Conservation (phyloP, 53 echinoderm and acorn worm species). For the Stichopus horrens region DNA sequence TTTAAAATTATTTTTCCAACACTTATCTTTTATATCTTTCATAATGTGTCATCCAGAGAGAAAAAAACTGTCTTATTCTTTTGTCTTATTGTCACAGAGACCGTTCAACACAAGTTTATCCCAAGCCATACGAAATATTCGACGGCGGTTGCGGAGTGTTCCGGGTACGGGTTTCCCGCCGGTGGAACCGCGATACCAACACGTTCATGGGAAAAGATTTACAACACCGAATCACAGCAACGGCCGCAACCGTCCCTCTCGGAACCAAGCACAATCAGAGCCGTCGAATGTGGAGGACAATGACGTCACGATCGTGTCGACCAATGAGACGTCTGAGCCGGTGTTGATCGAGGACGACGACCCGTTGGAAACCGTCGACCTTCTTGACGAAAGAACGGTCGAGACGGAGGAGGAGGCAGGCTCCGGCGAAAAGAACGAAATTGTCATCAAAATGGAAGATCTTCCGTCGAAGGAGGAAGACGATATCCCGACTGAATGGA, state of each 20-base stretch:
- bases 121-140: constrained; percentile 77
- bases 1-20: too few relatives aligned
- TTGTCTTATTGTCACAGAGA: constrained; percentile 39
- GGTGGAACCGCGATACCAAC: constrained; percentile 56
- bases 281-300: constrained; percentile 1
- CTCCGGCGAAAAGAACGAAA: constrained; percentile 16
- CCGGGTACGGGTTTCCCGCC: constrained; percentile 67
- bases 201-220: constrained; percentile 40
- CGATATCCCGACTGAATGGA: constrained; percentile 22
- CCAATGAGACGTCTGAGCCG: neutral
- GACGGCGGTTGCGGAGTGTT: constrained; percentile 70
- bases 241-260: neutral
- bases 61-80: neutral
- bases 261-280: neutral
- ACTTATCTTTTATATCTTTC: too few relatives aligned
- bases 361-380: constrained; percentile 14
- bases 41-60: too few relatives aligned
- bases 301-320: constrained; percentile 14
- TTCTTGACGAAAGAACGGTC: constrained; percentile 25
- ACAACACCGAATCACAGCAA: constrained; percentile 4
- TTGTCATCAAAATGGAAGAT: constrained; percentile 56
- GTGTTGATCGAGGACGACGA: constrained; percentile 5
- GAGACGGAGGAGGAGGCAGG: constrained; percentile 28
- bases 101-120: constrained; percentile 74
- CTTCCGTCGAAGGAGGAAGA: constrained; percentile 29